Evolutionary conservation across 2,888 invertebrate species (phyloP).

Genomic region (Spatulosminthurus flaviceps): DNA sequence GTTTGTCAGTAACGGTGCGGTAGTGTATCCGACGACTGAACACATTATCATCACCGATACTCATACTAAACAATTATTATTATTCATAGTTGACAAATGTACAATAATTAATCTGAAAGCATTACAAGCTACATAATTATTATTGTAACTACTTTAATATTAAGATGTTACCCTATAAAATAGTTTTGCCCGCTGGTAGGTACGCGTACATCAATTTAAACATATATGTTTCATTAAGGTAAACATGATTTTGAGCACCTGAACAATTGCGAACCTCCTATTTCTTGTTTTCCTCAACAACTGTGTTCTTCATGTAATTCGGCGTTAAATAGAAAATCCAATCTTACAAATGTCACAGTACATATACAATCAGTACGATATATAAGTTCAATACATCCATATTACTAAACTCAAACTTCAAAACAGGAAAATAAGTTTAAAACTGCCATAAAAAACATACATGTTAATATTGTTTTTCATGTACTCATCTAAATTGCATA

Average conservation of each 20-base stretch:
- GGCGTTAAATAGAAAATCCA: constrained; percentile 18
- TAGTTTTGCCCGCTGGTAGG: constrained; percentile 22
- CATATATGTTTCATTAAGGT: constrained; percentile 29
- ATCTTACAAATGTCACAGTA: constrained; percentile 29
- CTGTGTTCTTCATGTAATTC: constrained; percentile 25
- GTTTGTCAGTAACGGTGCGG: not conserved
- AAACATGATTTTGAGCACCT: constrained; percentile 37
- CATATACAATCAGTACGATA: constrained; percentile 11
- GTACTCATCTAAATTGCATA: no score
- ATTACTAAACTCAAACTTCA: not conserved
- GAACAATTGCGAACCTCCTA: constrained; percentile 28
- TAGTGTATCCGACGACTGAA: constrained; percentile 18
- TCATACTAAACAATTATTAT: constrained; percentile 16
- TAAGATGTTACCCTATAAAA: constrained; percentile 22
- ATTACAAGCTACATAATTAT: constrained; percentile 13
- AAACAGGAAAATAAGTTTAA: not conserved
- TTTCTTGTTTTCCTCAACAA: not conserved
- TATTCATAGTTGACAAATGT: not conserved
- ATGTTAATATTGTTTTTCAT: no score
- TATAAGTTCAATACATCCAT: constrained; percentile 1
- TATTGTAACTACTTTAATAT: not conserved
- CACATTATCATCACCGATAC: constrained; percentile 8
- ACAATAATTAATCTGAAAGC: not conserved
- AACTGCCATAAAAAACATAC: not conserved
- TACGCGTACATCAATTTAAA: constrained; percentile 18